A percentile compares a stretch with the other conserved stretches of the same genome.
Evolutionary conservation across 2,113 vertebrate genomes (phyloP).

Genomic region (Scomber japonicus): DNA sequence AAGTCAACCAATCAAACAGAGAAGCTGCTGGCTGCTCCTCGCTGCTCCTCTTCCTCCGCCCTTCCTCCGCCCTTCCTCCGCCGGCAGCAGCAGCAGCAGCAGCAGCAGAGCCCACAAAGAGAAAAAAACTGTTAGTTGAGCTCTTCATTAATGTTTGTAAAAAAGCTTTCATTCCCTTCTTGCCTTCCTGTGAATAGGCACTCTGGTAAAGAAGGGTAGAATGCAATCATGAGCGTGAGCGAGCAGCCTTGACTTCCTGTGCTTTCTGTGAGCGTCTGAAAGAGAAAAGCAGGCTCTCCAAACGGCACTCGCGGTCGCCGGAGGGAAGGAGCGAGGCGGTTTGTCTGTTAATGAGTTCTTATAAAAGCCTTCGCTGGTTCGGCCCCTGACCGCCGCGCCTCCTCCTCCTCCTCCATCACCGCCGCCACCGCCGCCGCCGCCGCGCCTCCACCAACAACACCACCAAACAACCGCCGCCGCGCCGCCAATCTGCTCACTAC

Average conservation of each 20-base stretch:
- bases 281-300: conserved; percentile 78
- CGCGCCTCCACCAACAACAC: too few species aligned
- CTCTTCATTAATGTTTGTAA: conserved; percentile 78
- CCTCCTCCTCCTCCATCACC: too few species aligned
- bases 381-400: conserved; percentile 58
- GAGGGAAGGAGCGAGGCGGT: conserved; percentile 65
- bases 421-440: too few species aligned
- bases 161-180: conserved; percentile 72
- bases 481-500: too few species aligned
- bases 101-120: conserved; percentile 50
- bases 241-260: conserved; percentile 79
- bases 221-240: conserved; percentile 75
- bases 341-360: conserved; percentile 79
- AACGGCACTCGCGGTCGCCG: conserved; percentile 70
- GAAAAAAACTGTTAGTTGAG: conserved; percentile 66
- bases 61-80: too few species aligned
- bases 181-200: conserved; percentile 76
- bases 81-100: too few species aligned
- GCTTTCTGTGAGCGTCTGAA: conserved; percentile 69
- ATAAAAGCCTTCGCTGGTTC: conserved; percentile 68
- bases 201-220: conserved; percentile 66
- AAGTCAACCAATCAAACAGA: conserved; percentile 71
- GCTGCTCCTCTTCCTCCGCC: too few species aligned
- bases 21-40: conserved; percentile 73
- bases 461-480: too few species aligned